These are phyloP conservation scores for Oncorhynchus mykiss DNA, from an alignment of 2,113 vertebrate genomes.

Conservation along the genomic window DNA sequence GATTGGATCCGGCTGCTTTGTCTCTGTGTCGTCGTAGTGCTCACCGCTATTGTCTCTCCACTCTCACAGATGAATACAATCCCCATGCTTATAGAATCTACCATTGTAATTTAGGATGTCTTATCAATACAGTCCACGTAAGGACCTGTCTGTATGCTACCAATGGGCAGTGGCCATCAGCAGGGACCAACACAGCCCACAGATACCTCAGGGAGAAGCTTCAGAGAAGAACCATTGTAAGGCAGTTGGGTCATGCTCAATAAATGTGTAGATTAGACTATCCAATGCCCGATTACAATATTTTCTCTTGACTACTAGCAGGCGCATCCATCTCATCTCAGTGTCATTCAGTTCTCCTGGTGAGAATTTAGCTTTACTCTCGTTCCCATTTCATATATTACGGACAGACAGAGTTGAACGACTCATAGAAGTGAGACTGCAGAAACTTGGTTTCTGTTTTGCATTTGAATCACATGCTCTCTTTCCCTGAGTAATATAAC, in stretches of 20 bases:
- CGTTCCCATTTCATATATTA: neutral
- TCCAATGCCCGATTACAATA: neutral
- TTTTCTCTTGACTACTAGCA: neutral
- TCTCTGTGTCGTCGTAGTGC: conserved; percentile 21
- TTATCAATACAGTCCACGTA: conserved; percentile 22
- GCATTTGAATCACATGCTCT: neutral
- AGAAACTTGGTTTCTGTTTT: neutral
- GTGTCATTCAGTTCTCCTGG: neutral
- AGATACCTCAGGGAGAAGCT: neutral
- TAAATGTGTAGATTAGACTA: neutral
- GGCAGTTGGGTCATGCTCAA: neutral
- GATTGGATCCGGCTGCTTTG: conserved; percentile 1
- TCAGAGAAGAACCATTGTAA: neutral
- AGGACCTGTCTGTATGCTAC: neutral
- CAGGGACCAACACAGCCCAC: neutral
- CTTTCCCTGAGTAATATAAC: too few species aligned
- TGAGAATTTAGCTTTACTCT: neutral
- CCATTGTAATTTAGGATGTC: conserved; percentile 14
- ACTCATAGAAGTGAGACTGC: neutral
- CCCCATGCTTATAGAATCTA: conserved; percentile 12
- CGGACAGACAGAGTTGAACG: neutral
- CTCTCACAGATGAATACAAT: neutral
- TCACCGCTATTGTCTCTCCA: conserved; percentile 14
- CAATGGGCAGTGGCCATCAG: neutral
- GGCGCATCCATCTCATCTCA: neutral